Percentiles rank a stretch among this genome's conserved stretches.
Evolutionary conservation across 1,140 invertebrate species (phyloP).

Genomic region (Cyphomyrmex costatus): DNA sequence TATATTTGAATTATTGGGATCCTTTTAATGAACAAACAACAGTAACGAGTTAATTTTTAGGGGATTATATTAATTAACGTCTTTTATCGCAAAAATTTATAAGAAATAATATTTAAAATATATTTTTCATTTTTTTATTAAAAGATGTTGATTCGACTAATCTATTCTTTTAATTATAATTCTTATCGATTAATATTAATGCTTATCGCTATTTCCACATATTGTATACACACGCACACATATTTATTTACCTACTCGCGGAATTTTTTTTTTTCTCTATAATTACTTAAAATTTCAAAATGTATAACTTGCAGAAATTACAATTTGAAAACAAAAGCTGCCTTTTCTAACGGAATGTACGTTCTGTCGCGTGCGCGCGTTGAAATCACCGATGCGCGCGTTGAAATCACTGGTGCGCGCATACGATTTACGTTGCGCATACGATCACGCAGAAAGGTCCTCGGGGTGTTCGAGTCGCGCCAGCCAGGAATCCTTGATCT

Average conservation of each 20-base stretch:
- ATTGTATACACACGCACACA: background rate
- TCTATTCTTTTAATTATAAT: background rate
- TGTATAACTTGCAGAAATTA: background rate
- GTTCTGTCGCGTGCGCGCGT: constrained; percentile 24
- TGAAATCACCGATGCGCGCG: constrained; percentile 10
- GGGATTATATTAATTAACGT: background rate
- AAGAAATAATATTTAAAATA: background rate
- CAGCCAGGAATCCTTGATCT: constrained; percentile 69
- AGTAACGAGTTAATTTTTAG: background rate
- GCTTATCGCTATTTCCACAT: background rate
- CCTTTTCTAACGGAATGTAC: background rate
- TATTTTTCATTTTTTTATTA: background rate
- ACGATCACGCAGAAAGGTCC: constrained; percentile 30
- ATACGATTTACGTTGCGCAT: background rate
- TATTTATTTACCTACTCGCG: too few relatives aligned
- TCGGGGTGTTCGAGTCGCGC: constrained; percentile 47
- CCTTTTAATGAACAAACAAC: background rate
- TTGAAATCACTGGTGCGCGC: constrained; percentile 22
- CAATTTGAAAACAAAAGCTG: background rate
- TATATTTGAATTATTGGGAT: background rate
- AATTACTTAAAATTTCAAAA: constrained; percentile 12
- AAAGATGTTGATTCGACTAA: background rate
- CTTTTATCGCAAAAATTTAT: background rate
- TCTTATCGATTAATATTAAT: background rate
- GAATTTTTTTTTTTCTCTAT: background rate